Base-by-base conservation (phyloP, 2,888 invertebrate genomes). In the Margaritifera margaritifera region DNA sequence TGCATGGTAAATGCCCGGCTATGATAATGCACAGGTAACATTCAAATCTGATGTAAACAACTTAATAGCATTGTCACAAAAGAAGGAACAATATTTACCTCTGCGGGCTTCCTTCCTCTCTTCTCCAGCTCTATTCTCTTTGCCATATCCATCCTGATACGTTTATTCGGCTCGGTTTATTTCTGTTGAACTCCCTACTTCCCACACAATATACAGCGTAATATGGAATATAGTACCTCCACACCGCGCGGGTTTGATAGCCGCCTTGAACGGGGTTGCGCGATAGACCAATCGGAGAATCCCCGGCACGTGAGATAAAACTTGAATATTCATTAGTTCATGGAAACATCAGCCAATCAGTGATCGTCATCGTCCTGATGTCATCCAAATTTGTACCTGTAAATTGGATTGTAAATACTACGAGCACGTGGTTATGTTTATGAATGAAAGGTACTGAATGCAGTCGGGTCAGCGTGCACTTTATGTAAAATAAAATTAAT, bases 111-210 rank as follows among this genome's bases (percentile, higher is more conserved):
- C 90, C 94, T 94, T 91, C 97, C 97, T 90, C 97, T 93, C 92
- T 95, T 94, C 92, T 98, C 98, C 90, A 97, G 92, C 90, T 95
- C 95, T 93, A 98, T 94, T 91, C 98, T 94, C 91, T 83, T 84
- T 54, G 68, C 66, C 81, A 81, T 81, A 63, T 81, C 81, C 81
- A 81, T 81, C 67, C 69, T 75, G 65, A 58, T 55, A 64, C 62
- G 54, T 62, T 61, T 54, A 68, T 42, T 42, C 15, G 42, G 11
- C 11, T 42, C 42, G 42, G 0, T 42, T 42, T 42, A 42, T 42
- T 42, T 15, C 42, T 42, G 42, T 15, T 15, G 15, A 42, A 27
- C 62, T 57, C 55, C 60, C 24, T 51, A 54, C 64, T 61, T 66
- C 55, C 57, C 56, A 64, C 56, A 57, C 56, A 55, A 55, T 52